These are phyloP conservation scores for Lepidocyrtinus sp. DNA, from an alignment of 2,888 invertebrate species.

Conservation along the genomic window DNA sequence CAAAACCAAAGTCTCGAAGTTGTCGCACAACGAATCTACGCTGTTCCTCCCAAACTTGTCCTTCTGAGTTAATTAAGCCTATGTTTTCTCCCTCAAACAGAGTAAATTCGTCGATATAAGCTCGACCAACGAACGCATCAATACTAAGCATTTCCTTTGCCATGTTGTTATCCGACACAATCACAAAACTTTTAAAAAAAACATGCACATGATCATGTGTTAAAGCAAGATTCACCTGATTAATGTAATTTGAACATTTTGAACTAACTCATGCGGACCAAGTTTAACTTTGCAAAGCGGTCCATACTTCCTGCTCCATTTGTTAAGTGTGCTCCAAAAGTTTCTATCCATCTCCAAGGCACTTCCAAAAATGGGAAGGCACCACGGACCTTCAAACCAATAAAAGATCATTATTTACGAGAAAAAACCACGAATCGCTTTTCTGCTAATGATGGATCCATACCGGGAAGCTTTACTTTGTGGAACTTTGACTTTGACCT, in stretches of 20 bases:
- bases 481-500: constrained; percentile 2
- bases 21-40: constrained; percentile 50
- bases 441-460: too few relatives aligned
- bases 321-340: not conserved
- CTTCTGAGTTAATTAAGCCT: constrained; percentile 36
- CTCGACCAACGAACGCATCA: constrained; percentile 50
- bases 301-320: constrained; percentile 48
- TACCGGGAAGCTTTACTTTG: constrained; percentile 30
- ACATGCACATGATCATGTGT: not conserved
- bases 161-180: constrained; percentile 23
- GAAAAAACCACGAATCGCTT: too few relatives aligned
- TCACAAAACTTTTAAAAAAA: constrained; percentile 5
- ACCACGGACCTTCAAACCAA: constrained; percentile 30
- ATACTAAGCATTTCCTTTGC: constrained; percentile 46
- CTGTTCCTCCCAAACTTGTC: constrained; percentile 45
- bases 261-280: constrained; percentile 12
- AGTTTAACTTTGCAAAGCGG: constrained; percentile 29
- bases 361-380: constrained; percentile 36
- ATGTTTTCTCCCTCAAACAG: constrained; percentile 39
- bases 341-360: constrained; percentile 10
- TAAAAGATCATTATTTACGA: too few relatives aligned
- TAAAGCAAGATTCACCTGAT: not conserved
- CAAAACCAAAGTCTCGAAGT: constrained; percentile 56
- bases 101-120: constrained; percentile 21
- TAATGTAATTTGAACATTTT: too few relatives aligned